phyloP scores from a whole-genome alignment of 2,113 vertebrate genomes.

The Taxidea taxus region DNA sequence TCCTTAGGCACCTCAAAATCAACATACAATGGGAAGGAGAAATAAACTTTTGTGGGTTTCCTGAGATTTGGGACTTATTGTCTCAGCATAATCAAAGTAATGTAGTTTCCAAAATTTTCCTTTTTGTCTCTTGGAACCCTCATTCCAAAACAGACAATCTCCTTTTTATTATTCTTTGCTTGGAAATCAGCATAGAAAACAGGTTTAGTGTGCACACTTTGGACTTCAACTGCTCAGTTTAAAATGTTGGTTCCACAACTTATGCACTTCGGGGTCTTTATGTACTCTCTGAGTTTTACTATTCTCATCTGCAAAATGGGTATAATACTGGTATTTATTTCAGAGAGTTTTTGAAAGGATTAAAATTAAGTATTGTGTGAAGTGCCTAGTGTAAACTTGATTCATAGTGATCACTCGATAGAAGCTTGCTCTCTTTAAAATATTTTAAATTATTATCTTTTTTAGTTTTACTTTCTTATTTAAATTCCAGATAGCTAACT shows the following conservation, averaged over 20 bases:
- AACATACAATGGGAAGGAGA: not conserved
- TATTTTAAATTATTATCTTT: not conserved
- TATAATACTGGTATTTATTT: not conserved
- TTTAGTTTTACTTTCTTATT: not conserved
- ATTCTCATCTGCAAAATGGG: not conserved
- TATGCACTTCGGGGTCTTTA: not conserved
- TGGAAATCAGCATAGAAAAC: not conserved
- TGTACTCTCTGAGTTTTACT: not conserved
- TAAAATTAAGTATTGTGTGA: not conserved
- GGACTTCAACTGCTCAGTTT: not conserved
- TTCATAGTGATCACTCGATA: not conserved
- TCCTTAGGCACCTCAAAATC: not conserved
- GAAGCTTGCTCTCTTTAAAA: not conserved
- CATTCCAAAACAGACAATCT: not conserved
- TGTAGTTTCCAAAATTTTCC: not conserved
- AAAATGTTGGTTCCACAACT: not conserved
- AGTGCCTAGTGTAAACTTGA: not conserved
- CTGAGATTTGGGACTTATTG: not conserved
- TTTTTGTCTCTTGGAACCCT: not conserved
- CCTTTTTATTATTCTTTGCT: not conserved
- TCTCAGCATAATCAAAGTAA: not conserved
- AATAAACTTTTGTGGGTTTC: not conserved
- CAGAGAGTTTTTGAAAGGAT: not conserved
- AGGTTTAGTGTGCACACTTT: not conserved
- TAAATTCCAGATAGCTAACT: not conserved